Conservation (phyloP, 2,888 invertebrate genomes). For the Andrena haemorrhoa region DNA sequence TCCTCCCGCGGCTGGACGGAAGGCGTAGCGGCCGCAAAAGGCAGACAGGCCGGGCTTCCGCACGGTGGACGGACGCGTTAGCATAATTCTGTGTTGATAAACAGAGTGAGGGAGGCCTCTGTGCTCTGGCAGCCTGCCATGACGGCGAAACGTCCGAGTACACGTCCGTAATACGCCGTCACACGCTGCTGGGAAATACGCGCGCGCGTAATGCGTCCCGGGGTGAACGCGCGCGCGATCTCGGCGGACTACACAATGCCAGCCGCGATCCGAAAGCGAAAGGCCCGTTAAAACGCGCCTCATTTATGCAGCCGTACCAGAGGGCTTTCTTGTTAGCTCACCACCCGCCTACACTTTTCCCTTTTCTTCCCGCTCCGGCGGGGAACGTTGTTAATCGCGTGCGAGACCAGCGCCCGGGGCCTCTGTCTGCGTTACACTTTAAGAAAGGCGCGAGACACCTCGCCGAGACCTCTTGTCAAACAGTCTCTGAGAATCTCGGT, state of each 20-base stretch:
- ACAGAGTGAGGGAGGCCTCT: conserved; percentile 56
- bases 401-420: conserved; percentile 29
- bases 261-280: conserved; percentile 34
- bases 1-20: background rate
- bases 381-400: conserved; percentile 44
- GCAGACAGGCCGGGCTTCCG: conserved; percentile 12
- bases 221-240: background rate
- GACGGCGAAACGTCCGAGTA: conserved; percentile 47
- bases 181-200: conserved; percentile 14
- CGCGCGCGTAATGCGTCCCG: conserved; percentile 26
- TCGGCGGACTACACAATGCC: conserved; percentile 19
- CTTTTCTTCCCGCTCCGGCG: conserved; percentile 8
- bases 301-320: conserved; percentile 26
- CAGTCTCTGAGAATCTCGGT: conserved; percentile 10
- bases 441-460: conserved; percentile 29
- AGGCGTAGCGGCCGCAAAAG: conserved; percentile 34
- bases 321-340: conserved; percentile 42
- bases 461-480: conserved; percentile 26
- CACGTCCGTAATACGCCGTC: conserved; percentile 19
- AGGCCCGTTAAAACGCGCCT: conserved; percentile 32
- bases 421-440: conserved; percentile 29
- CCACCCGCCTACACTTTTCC: background rate
- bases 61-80: conserved; percentile 51
- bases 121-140: conserved; percentile 71
- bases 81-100: conserved; percentile 73